These are phyloP conservation scores for Mallotus villosus DNA, from an alignment of 2,797 vertebrate species.

Conservation along the genomic window DNA sequence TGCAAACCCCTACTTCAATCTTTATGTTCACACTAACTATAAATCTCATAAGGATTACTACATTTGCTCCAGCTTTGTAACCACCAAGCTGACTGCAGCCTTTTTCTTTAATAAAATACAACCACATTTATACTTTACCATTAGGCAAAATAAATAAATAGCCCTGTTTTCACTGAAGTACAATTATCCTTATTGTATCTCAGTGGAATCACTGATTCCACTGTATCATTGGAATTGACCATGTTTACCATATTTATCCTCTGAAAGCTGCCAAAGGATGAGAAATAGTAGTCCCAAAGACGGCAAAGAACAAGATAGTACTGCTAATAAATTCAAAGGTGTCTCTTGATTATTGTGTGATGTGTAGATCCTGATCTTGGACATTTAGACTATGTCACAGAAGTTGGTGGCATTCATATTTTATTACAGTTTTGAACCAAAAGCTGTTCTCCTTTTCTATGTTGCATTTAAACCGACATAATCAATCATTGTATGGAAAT, in stretches of 20 bases:
- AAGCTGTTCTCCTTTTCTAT: not conserved
- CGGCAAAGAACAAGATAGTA: slow-evolving; percentile 53
- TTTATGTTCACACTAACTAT: slow-evolving; percentile 7
- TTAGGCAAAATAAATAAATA: slow-evolving; percentile 51
- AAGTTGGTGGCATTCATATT: slow-evolving; percentile 35
- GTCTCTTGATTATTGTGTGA: slow-evolving; percentile 53
- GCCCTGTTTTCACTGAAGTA: slow-evolving; percentile 39
- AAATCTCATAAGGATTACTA: slow-evolving; percentile 18
- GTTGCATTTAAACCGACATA: not conserved
- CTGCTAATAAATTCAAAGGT: slow-evolving; percentile 55
- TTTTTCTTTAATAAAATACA: slow-evolving; percentile 32
- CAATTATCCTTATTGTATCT: slow-evolving; percentile 60
- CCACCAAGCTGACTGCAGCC: not conserved
- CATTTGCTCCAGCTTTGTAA: slow-evolving; percentile 19
- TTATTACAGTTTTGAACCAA: not conserved
- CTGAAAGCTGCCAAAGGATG: slow-evolving; percentile 39
- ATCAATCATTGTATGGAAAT: slow-evolving; percentile 16
- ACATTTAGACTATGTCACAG: slow-evolving; percentile 30
- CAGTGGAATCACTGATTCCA: no score
- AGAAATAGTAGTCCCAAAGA: slow-evolving; percentile 55
- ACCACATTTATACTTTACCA: slow-evolving; percentile 36
- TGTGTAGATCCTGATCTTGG: slow-evolving; percentile 38
- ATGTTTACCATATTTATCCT: slow-evolving; percentile 56
- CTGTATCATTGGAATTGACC: slow-evolving; percentile 47
- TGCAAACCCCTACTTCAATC: slow-evolving; percentile 20